These are phyloP conservation scores for Pyrrhia umbra DNA, from an alignment of 2,888 invertebrate species.

Conservation along the genomic window DNA sequence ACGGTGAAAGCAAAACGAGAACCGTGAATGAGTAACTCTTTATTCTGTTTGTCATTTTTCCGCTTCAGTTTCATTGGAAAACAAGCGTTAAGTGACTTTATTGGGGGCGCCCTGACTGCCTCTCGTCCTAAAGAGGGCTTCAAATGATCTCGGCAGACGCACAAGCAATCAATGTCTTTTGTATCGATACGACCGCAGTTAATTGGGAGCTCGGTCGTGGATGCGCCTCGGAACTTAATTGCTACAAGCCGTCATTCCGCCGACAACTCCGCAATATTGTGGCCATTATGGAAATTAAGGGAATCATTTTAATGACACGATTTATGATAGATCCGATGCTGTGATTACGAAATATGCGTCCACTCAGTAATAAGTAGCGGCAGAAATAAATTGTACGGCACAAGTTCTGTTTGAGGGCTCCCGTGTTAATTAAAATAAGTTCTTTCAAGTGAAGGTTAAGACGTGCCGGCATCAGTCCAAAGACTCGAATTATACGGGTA, in stretches of 20 bases:
- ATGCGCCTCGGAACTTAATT: constrained; percentile 45
- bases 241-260: constrained; percentile 50
- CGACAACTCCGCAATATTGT: constrained; percentile 36
- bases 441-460: constrained; percentile 15
- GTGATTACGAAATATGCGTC: constrained; percentile 36
- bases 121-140: not conserved
- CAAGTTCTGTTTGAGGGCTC: constrained; percentile 27
- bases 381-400: constrained; percentile 37
- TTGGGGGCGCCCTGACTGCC: not conserved
- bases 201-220: constrained; percentile 50
- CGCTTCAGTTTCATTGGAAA: constrained; percentile 25
- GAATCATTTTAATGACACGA: constrained; percentile 50
- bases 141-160: constrained; percentile 19
- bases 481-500: constrained; percentile 26
- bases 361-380: constrained; percentile 29
- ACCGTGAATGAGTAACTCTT: constrained; percentile 41
- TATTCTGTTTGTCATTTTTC: constrained; percentile 55
- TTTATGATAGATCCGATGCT: constrained; percentile 46
- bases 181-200: constrained; percentile 58
- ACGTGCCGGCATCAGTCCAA: constrained; percentile 16
- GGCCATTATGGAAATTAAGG: constrained; percentile 45
- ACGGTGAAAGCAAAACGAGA: constrained; percentile 16
- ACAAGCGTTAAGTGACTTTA: constrained; percentile 26
- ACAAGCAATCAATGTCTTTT: constrained; percentile 59
- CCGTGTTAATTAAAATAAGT: constrained; percentile 51